Conservation (phyloP, 1,140 invertebrate species). For the Pristionchus pacificus region DNA sequence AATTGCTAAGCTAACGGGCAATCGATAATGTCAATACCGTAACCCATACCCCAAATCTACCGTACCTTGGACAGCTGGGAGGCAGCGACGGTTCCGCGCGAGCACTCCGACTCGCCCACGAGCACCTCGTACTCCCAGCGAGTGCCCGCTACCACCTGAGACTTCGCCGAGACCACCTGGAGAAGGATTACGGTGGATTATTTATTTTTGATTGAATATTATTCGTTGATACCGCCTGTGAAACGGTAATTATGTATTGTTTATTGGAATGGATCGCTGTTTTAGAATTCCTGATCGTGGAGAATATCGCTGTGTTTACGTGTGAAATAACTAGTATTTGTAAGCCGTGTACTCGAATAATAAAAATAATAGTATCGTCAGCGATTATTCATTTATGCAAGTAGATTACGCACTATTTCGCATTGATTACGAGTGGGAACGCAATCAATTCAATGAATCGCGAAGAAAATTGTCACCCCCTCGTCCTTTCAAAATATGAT, state of each 20-base stretch:
- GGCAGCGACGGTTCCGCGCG: constrained; percentile 13
- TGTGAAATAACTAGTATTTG: constrained; percentile 9
- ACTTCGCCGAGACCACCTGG: constrained; percentile 21
- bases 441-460: too few species aligned
- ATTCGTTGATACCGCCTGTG: neutral
- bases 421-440: too few species aligned
- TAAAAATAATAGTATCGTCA: neutral
- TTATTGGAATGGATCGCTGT: too few species aligned
- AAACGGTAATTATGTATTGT: too few species aligned
- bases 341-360: constrained; percentile 4
- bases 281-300: neutral
- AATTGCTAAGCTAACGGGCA: neutral
- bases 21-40: too few species aligned
- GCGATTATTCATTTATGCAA: neutral
- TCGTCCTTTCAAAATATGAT: too few species aligned
- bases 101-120: constrained; percentile 16
- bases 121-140: constrained; percentile 23
- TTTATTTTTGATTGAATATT: neutral
- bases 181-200: neutral
- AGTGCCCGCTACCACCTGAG: constrained; percentile 28
- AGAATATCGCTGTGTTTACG: neutral
- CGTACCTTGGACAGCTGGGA: neutral
- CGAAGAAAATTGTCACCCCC: too few species aligned
- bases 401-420: too few species aligned
- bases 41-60: too few species aligned